Evolutionary conservation across 2,888 invertebrate genomes (phyloP), one percentile per base, ranked within the genome.

Genomic region (Orthosia incerta): DNA sequence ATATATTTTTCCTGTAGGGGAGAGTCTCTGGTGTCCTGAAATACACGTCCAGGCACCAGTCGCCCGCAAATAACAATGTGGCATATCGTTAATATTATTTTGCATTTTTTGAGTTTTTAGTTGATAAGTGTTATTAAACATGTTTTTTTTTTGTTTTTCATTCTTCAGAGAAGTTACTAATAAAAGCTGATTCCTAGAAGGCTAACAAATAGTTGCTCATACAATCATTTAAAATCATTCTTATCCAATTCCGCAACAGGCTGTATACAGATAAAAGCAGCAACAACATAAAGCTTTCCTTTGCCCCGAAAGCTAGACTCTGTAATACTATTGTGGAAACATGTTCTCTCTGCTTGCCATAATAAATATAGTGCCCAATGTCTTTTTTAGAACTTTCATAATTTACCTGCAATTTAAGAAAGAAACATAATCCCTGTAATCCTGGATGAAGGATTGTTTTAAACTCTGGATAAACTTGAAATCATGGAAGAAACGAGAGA

Each of bases 371-470:
- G 39, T 20, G 7, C 13, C 15, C 53, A 73, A 73, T 46, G 57
- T 57, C 16, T 71, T 60, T 51, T 26, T 39, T 20, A 67, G 15
- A 79, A 70, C 60, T 57, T 65, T 61, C 63, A 56, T 72, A 74
- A 79, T 79, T 74, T 63, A 69, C 71, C 59, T 66, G 65, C 56
- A 62, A 63, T 68, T 59, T 70, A 74, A 64, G 56, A 72, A 74
- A 70, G 15, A 15, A 72, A 72, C 61, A 39, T 80, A 84, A 84
- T 75, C 74, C 60, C 45, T 26, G 50, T 77, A 80, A 84, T 72
- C 86, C 62, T 45, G 81, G 76, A 74, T 80, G 71, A 73, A 45
- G 67, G 51, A 65, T 68, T 74, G n/a, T 72, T 77, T 71, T 48
- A 70, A 77, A 65, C 71, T 71, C 53, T 15, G 62, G n/a, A 62